phyloP scores from a whole-genome alignment of 2,888 invertebrate species.

The Cheilosia grossa region DNA sequence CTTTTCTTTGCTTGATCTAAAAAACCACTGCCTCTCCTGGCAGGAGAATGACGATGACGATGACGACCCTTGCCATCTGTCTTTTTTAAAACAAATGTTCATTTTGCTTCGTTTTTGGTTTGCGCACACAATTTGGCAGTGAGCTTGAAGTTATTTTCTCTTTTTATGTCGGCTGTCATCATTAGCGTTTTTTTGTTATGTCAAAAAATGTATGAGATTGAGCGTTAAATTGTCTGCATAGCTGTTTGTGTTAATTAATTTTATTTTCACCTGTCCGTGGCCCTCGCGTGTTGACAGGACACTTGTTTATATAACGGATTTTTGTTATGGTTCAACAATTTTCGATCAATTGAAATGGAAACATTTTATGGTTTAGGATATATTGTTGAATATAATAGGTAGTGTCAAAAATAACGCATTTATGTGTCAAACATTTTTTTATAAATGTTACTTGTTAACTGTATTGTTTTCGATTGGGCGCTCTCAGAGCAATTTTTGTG shows the following conservation, averaged over 20 bases:
- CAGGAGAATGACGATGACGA: constrained; percentile 28
- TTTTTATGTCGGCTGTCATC: constrained; percentile 71
- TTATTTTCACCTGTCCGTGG: constrained; percentile 46
- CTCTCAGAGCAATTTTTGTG: too few relatives aligned
- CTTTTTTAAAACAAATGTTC: constrained; percentile 32
- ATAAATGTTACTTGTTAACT: too few relatives aligned
- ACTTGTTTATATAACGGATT: constrained; percentile 27
- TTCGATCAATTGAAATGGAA: too few relatives aligned
- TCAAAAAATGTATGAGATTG: constrained; percentile 58
- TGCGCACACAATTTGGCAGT: constrained; percentile 55
- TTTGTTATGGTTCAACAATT: neutral
- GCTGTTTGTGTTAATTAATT: constrained; percentile 61
- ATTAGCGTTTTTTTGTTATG: constrained; percentile 61
- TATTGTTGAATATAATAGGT: too few relatives aligned
- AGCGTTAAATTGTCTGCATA: constrained; percentile 46
- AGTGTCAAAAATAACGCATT: too few relatives aligned
- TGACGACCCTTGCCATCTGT: constrained; percentile 56
- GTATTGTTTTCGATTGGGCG: too few relatives aligned
- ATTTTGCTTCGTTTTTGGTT: constrained; percentile 4
- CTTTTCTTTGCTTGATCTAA: constrained; percentile 8
- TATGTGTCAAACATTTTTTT: too few relatives aligned
- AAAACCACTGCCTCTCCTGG: constrained; percentile 44
- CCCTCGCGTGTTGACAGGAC: neutral
- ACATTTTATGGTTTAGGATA: too few relatives aligned
- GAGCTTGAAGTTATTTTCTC: constrained; percentile 49